These are phyloP conservation scores for Sussaba pulchella DNA, from an alignment of 2,888 invertebrate genomes.

Conservation along the genomic window DNA sequence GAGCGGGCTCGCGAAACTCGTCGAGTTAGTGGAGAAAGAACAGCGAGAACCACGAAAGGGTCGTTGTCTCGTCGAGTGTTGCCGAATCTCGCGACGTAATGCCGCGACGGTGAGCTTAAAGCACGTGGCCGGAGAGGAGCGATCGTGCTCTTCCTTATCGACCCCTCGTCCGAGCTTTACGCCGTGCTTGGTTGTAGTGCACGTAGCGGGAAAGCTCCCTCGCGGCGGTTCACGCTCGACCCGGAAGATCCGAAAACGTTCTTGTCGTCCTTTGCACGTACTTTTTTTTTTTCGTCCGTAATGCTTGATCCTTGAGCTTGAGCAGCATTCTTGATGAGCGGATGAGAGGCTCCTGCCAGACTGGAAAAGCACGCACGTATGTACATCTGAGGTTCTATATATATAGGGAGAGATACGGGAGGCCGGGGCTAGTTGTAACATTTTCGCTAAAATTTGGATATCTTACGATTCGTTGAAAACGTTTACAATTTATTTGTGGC, in stretches of 20 bases:
- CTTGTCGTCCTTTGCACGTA: constrained; percentile 62
- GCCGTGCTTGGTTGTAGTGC: neutral
- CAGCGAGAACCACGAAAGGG: neutral
- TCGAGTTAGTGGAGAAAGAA: neutral
- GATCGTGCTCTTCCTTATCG: constrained; percentile 20
- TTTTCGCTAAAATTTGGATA: too few species aligned
- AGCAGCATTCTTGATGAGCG: constrained; percentile 61
- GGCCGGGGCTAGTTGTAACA: too few species aligned
- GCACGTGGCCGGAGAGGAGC: constrained; percentile 29
- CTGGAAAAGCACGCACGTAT: constrained; percentile 55
- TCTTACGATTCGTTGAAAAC: too few species aligned
- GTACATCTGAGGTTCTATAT: constrained; percentile 9
- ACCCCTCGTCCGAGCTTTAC: neutral
- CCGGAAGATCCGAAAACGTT: constrained; percentile 51
- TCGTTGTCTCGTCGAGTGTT: constrained; percentile 14
- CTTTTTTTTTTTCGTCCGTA: constrained; percentile 53
- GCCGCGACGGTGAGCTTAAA: neutral
- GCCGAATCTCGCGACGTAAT: constrained; percentile 24
- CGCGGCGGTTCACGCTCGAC: constrained; percentile 25
- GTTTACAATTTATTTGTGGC: too few species aligned
- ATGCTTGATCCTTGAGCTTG: constrained; percentile 55
- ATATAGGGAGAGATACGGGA: too few species aligned
- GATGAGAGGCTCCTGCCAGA: constrained; percentile 55
- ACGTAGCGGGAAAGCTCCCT: constrained; percentile 47
- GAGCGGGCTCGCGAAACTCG: neutral